These are phyloP conservation scores for Danaus chrysippus DNA, from an alignment of 2,888 invertebrate species.

Conservation along the genomic window DNA sequence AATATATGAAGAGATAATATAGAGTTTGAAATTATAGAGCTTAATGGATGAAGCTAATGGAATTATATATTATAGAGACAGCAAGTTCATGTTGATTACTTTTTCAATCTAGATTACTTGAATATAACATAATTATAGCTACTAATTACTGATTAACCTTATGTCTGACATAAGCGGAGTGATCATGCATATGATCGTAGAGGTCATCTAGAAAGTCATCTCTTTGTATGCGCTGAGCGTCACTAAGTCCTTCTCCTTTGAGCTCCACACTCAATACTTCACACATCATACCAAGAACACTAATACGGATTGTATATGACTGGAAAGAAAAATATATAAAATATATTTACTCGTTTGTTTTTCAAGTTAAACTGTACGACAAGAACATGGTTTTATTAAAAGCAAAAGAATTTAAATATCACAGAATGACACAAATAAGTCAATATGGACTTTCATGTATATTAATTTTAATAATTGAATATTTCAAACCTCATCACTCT, in stretches of 20 bases:
- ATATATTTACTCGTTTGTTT: not conserved
- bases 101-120: too few species aligned
- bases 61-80: too few species aligned
- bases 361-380: not conserved
- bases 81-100: too few species aligned
- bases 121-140: not conserved
- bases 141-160: slow-evolving; percentile 76
- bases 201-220: slow-evolving; percentile 90
- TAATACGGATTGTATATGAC: slow-evolving; percentile 86
- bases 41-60: too few species aligned
- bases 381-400: slow-evolving; percentile 1
- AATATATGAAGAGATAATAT: too few species aligned
- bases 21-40: too few species aligned
- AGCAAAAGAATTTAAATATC: not conserved
- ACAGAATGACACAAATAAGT: too few species aligned
- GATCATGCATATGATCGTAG: slow-evolving; percentile 90
- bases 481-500: slow-evolving; percentile 74
- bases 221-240: slow-evolving; percentile 82
- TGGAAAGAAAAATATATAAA: slow-evolving; percentile 43
- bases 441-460: too few species aligned
- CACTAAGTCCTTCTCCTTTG: slow-evolving; percentile 84
- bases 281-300: slow-evolving; percentile 89
- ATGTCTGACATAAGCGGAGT: slow-evolving; percentile 90
- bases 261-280: slow-evolving; percentile 86
- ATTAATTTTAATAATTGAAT: too few species aligned